Percentiles rank a stretch among this genome's conserved stretches.
Evolutionary conservation across 2,888 invertebrate species (phyloP).

Genomic region (Athalia circularis): DNA sequence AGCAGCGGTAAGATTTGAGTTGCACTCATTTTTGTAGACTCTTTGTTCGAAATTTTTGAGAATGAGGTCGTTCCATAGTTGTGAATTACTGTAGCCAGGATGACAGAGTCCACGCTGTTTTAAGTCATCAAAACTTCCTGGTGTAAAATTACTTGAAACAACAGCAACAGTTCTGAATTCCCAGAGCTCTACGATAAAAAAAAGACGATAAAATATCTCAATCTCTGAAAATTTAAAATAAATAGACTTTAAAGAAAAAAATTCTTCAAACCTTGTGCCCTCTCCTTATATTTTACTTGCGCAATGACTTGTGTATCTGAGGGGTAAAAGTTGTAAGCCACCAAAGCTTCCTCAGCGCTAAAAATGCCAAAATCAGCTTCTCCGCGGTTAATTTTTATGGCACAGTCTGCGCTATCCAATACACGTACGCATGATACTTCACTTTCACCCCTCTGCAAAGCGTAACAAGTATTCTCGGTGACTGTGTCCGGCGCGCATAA

Average conservation of each 20-base stretch:
- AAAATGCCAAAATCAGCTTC: slow-evolving; percentile 79
- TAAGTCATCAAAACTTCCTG: slow-evolving; percentile 75
- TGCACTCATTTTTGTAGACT: slow-evolving; percentile 69
- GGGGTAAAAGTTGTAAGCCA: slow-evolving; percentile 72
- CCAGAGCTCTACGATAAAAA: slow-evolving; percentile 71
- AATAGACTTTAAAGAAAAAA: neutral
- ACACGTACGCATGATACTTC: slow-evolving; percentile 60
- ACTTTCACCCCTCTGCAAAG: slow-evolving; percentile 55
- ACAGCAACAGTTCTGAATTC: slow-evolving; percentile 80
- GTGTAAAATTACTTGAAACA: slow-evolving; percentile 70
- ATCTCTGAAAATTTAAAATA: slow-evolving; percentile 33
- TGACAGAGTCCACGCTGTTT: slow-evolving; percentile 79
- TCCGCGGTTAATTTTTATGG: slow-evolving; percentile 76
- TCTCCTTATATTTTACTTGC: slow-evolving; percentile 62
- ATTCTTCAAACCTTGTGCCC: slow-evolving; percentile 66
- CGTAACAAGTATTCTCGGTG: slow-evolving; percentile 50
- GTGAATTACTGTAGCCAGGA: slow-evolving; percentile 78
- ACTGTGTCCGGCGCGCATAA: slow-evolving; percentile 57
- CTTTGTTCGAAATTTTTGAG: slow-evolving; percentile 78
- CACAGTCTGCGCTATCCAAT: slow-evolving; percentile 78
- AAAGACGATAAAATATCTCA: slow-evolving; percentile 28
- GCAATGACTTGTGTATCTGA: slow-evolving; percentile 60
- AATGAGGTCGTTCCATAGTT: slow-evolving; percentile 78
- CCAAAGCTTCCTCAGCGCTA: slow-evolving; percentile 79
- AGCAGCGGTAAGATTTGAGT: slow-evolving; percentile 62